Conservation (phyloP, 2,113 vertebrate genomes). For the Rhadina sibilatrix region DNA sequence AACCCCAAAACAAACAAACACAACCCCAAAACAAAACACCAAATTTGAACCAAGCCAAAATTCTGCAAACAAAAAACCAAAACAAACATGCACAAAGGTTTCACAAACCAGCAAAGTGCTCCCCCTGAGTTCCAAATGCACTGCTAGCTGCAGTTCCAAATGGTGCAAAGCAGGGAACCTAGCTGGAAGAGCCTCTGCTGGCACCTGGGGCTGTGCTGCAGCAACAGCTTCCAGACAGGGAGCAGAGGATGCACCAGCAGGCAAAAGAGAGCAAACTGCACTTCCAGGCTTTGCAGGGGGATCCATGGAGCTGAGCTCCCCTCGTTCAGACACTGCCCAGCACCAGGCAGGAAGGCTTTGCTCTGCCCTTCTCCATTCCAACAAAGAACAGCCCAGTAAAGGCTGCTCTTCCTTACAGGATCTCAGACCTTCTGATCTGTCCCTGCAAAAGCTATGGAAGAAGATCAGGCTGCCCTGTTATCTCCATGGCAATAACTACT, state of each 20-base stretch:
- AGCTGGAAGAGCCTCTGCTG: too few species aligned
- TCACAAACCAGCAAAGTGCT: fast-evolving
- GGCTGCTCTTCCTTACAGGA: background rate
- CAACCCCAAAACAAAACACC: too few species aligned
- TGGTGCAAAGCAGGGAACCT: background rate
- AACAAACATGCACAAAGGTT: background rate
- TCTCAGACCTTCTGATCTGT: background rate
- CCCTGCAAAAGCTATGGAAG: background rate
- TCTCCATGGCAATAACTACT: background rate
- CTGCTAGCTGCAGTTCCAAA: fast-evolving
- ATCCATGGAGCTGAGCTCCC: background rate
- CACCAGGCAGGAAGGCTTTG: background rate
- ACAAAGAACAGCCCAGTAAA: background rate
- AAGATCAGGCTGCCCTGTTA: background rate
- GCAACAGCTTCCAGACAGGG: background rate
- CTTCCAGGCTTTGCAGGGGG: background rate
- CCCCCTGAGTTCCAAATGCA: too few species aligned
- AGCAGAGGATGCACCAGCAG: background rate
- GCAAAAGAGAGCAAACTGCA: background rate
- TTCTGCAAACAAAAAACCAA: background rate
- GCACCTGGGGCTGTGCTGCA: fast-evolving
- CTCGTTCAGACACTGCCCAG: background rate
- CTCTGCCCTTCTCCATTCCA: background rate
- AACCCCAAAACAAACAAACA: background rate
- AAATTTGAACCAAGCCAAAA: background rate